These are phyloP conservation scores for Brachypteracias leptosomus DNA, from an alignment of 2,113 vertebrate species.

Conservation along the genomic window DNA sequence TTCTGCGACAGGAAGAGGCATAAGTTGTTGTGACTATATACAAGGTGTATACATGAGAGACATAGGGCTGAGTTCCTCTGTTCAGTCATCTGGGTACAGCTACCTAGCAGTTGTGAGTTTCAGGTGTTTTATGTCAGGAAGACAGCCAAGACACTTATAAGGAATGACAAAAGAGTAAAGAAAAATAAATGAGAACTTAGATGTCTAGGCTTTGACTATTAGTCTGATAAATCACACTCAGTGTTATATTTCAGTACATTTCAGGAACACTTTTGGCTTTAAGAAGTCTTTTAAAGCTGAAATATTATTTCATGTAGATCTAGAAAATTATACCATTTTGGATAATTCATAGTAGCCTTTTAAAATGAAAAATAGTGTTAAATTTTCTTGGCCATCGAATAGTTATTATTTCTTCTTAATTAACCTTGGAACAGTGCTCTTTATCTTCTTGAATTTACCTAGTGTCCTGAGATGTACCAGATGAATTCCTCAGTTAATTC, in stretches of 20 bases:
- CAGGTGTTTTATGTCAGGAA: background rate
- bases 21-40: background rate
- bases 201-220: background rate
- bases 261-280: background rate
- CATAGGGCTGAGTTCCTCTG: background rate
- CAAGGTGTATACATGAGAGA: background rate
- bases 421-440: background rate
- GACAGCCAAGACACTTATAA: background rate
- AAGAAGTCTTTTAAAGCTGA: background rate
- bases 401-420: background rate
- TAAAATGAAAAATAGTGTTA: background rate
- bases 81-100: too few relatives aligned
- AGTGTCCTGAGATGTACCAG: background rate
- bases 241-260: background rate
- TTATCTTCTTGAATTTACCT: background rate
- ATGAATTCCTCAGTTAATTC: background rate
- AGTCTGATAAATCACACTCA: background rate
- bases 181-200: background rate
- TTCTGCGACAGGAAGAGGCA: background rate
- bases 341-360: background rate
- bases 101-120: background rate
- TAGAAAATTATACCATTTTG: background rate
- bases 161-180: background rate
- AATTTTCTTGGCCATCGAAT: background rate
- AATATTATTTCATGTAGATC: background rate